A percentile compares a stretch with the other conserved stretches of the same genome.
Evolutionary conservation across 2,888 invertebrate genomes (phyloP).

Genomic region (Harpalus rubripes): DNA sequence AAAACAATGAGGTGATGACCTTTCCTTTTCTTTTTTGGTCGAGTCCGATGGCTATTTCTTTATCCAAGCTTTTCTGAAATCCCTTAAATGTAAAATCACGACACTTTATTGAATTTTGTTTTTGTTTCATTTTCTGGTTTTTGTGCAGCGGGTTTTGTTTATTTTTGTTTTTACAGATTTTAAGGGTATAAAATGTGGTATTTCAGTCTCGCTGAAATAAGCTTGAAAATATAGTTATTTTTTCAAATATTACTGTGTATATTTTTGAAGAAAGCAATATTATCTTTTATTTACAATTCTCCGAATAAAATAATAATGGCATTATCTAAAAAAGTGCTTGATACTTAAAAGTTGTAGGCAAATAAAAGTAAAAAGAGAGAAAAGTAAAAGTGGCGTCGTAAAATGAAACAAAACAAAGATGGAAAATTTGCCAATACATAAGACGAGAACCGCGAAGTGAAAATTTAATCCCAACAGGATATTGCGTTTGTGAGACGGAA

Average conservation of each 20-base stretch:
- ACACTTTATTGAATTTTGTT: slow-evolving; percentile 60
- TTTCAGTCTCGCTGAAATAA: slow-evolving; percentile 8
- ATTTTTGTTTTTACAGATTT: slow-evolving; percentile 50
- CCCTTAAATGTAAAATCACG: slow-evolving; percentile 65
- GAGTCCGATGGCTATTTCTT: slow-evolving; percentile 54
- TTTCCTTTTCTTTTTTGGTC: too few relatives aligned
- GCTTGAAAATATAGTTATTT: slow-evolving; percentile 8
- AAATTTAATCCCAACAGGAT: slow-evolving; percentile 31
- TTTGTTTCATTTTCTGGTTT: slow-evolving; percentile 22
- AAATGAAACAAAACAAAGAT: slow-evolving; percentile 9
- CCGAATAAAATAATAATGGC: neutral
- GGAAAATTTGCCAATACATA: neutral
- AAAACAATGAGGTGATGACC: too few relatives aligned
- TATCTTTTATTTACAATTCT: neutral
- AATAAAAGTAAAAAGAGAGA: neutral
- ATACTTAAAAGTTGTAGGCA: too few relatives aligned
- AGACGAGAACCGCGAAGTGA: neutral
- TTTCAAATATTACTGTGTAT: neutral
- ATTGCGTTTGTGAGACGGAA: slow-evolving; percentile 30
- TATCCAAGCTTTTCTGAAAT: slow-evolving; percentile 58
- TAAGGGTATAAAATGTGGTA: slow-evolving; percentile 29
- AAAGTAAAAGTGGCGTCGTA: neutral
- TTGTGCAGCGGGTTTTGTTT: slow-evolving; percentile 23
- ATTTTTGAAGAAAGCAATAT: neutral
- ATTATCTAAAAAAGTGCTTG: neutral